phyloP scores from a whole-genome alignment of 2,888 invertebrate species.

The Melanophora roralis region DNA sequence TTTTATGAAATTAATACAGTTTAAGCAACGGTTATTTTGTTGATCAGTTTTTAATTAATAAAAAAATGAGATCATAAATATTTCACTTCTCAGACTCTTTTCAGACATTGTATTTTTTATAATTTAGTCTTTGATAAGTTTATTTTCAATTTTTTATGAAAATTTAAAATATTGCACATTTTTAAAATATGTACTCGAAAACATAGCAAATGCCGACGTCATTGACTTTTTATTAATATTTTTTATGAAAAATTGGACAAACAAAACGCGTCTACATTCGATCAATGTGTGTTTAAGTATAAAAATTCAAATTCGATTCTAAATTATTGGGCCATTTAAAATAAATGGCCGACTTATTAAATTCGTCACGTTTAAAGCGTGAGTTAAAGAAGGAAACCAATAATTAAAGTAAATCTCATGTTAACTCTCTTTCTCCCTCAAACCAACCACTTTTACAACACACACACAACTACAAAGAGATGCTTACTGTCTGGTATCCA shows the following conservation, averaged over 20 bases:
- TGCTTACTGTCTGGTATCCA: conserved; percentile 24
- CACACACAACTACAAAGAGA: background rate
- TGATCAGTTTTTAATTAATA: background rate
- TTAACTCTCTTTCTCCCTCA: conserved; percentile 8
- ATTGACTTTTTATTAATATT: background rate
- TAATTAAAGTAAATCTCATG: background rate
- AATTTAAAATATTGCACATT: conserved; percentile 4
- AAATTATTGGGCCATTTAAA: conserved; percentile 66
- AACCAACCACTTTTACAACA: background rate
- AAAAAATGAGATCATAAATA: too few relatives aligned
- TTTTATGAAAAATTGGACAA: background rate
- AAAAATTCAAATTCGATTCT: conserved; percentile 74
- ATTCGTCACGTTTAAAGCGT: conserved; percentile 8
- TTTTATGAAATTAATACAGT: background rate
- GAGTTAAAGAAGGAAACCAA: conserved; percentile 48
- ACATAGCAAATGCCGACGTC: conserved; percentile 1
- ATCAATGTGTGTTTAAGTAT: conserved; percentile 67
- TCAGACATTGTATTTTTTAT: background rate
- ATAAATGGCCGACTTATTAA: conserved; percentile 52
- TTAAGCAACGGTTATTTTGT: background rate
- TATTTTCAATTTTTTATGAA: background rate
- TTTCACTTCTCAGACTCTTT: too few relatives aligned
- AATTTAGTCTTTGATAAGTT: too few relatives aligned
- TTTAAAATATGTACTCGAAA: background rate
- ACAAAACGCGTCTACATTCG: conserved; percentile 67